Evolutionary conservation across 2,888 invertebrate species (phyloP).

Genomic region (Eilema griseolum): DNA sequence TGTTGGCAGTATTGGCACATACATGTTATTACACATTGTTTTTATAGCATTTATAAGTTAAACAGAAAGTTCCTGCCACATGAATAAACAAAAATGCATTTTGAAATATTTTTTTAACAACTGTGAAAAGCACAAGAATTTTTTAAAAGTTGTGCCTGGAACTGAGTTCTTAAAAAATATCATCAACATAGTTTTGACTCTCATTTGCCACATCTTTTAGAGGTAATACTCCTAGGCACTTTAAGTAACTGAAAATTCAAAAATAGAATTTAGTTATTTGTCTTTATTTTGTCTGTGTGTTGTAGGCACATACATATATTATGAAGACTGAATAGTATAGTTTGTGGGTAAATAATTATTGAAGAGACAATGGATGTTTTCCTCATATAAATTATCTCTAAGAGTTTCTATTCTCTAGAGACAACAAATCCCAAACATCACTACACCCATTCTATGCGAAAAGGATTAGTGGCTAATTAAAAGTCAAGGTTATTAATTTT

Average conservation of each 20-base stretch:
- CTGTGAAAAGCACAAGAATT: not conserved
- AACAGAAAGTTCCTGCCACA: not conserved
- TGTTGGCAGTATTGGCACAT: not conserved
- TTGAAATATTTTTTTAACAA: not conserved
- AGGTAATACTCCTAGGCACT: too few species aligned
- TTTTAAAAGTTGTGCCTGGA: not conserved
- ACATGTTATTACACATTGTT: not conserved
- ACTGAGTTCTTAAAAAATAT: not conserved
- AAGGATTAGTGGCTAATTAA: conserved; percentile 44
- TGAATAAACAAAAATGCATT: not conserved
- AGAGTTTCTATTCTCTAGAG: conserved; percentile 12
- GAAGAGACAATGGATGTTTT: not conserved
- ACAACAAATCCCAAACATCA: not conserved
- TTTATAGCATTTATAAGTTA: not conserved
- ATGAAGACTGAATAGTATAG: too few species aligned
- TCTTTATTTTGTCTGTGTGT: too few species aligned
- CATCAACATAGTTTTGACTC: not conserved
- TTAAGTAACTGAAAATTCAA: too few species aligned
- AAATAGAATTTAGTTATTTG: too few species aligned
- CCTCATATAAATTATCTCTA: not conserved
- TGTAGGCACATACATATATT: too few species aligned
- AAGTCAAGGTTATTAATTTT: conserved; percentile 55
- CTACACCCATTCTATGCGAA: not conserved
- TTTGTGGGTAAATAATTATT: not conserved
- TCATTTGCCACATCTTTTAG: too few species aligned